Conservation (phyloP, 2,113 vertebrate species). For the Barbus barbus region DNA sequence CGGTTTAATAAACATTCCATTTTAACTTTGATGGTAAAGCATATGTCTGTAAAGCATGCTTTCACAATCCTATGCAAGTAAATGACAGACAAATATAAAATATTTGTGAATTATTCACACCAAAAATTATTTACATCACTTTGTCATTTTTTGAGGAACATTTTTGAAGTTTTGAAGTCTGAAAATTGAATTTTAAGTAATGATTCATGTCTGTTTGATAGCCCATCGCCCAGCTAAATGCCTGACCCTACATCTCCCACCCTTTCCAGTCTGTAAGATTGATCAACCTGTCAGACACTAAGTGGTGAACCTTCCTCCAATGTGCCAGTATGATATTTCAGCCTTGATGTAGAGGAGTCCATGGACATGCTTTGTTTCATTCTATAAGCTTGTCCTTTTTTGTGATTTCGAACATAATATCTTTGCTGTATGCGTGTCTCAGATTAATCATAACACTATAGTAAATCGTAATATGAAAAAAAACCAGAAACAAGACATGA, state of each 20-base stretch:
- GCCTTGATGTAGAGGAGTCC: neutral
- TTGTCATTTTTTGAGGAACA: neutral
- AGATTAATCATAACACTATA: neutral
- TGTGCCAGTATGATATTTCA: neutral
- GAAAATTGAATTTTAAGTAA: neutral
- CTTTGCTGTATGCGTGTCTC: neutral
- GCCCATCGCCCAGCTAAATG: neutral
- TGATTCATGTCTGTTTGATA: too few species aligned
- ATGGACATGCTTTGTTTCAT: neutral
- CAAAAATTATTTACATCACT: neutral
- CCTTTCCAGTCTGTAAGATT: neutral
- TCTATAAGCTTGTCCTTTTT: neutral
- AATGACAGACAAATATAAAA: neutral
- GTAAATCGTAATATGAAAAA: neutral
- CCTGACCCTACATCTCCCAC: neutral
- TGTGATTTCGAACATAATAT: neutral
- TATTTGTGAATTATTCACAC: neutral
- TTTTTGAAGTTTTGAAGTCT: neutral
- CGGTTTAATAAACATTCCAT: too few species aligned
- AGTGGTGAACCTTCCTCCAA: neutral
- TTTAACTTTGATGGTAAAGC: too few species aligned
- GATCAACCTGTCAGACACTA: neutral
- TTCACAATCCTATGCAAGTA: too few species aligned
- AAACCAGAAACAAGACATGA: conserved; percentile 18
- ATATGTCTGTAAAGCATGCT: too few species aligned